These are phyloP conservation scores for Rynchops niger DNA, from an alignment of 2,113 vertebrate genomes.

Conservation along the genomic window DNA sequence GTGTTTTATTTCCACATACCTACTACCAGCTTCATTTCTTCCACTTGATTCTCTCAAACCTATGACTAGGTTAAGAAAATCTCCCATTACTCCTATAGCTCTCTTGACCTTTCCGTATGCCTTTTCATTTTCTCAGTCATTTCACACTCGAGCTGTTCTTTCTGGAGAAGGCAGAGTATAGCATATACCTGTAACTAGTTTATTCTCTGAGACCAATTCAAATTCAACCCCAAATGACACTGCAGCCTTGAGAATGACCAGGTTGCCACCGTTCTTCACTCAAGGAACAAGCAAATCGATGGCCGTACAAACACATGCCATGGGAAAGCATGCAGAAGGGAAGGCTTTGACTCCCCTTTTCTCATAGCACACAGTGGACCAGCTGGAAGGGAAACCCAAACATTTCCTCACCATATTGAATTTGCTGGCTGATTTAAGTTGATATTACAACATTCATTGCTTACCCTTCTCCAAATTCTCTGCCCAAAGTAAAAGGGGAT, in stretches of 20 bases:
- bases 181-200: background rate
- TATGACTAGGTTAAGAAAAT: conserved; percentile 48
- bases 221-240: background rate
- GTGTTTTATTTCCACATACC: background rate
- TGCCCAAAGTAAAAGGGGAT: background rate
- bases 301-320: background rate
- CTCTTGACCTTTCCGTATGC: conserved; percentile 47
- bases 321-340: background rate
- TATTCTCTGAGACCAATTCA: background rate
- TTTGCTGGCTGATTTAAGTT: background rate
- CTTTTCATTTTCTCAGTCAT: conserved; percentile 54
- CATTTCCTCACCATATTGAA: background rate
- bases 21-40: conserved; percentile 4
- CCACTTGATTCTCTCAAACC: background rate
- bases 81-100: conserved; percentile 14
- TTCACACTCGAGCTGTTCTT: conserved; percentile 45
- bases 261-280: background rate
- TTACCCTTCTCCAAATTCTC: background rate
- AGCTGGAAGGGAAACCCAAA: background rate
- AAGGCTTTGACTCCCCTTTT: background rate
- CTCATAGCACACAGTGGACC: background rate
- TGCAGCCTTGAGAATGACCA: background rate
- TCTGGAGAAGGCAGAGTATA: background rate
- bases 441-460: background rate
- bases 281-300: background rate